Evolutionary conservation across 2,888 invertebrate species (phyloP).

Genomic region (Diadegma fenestrale): DNA sequence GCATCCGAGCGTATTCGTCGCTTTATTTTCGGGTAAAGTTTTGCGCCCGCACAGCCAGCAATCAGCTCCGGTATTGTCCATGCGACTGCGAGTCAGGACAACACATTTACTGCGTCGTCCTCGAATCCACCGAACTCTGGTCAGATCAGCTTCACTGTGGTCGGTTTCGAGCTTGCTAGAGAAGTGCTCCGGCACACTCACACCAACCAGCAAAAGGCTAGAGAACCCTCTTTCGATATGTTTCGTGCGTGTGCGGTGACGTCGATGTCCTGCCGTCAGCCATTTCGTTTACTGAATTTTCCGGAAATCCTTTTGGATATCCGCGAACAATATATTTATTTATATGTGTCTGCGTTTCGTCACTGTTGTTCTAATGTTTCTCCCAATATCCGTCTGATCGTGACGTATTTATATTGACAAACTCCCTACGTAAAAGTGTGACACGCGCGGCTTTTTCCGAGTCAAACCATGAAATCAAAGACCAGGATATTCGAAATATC

Average conservation of each 20-base stretch:
- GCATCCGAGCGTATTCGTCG: constrained; percentile 75
- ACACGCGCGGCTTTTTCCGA: background rate
- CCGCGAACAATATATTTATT: background rate
- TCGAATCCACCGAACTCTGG: constrained; percentile 37
- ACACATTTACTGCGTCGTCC: constrained; percentile 58
- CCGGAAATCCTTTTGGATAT: constrained; percentile 76
- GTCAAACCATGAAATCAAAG: background rate
- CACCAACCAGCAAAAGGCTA: constrained; percentile 27
- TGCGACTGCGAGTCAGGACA: constrained; percentile 66
- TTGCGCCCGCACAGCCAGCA: constrained; percentile 80
- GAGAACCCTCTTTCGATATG: constrained; percentile 8
- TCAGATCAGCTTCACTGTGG: constrained; percentile 43
- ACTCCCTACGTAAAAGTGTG: too few relatives aligned
- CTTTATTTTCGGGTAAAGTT: constrained; percentile 82
- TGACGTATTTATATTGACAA: background rate
- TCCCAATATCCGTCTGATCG: background rate
- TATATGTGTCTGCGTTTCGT: background rate
- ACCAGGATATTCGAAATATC: background rate
- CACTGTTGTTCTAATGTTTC: background rate
- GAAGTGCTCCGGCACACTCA: constrained; percentile 18
- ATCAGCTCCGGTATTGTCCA: constrained; percentile 82
- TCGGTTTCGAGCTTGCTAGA: background rate
- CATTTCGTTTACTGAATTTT: constrained; percentile 69
- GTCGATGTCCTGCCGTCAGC: constrained; percentile 35
- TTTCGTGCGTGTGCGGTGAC: constrained; percentile 54